phyloP scores from a whole-genome alignment of 2,888 invertebrate genomes.

The Azorinus chamasolen region DNA sequence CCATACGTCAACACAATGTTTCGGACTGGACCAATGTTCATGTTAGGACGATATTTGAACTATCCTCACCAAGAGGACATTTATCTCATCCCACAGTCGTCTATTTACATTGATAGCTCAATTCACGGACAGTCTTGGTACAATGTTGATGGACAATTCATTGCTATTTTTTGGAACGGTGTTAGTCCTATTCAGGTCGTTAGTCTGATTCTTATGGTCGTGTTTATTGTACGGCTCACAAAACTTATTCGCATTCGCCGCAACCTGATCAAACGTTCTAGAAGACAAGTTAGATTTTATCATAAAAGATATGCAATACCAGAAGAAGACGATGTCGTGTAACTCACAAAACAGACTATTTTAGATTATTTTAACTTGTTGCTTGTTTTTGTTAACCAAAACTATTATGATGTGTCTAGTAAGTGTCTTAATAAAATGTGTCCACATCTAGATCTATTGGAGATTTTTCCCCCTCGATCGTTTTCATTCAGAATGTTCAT shows the following conservation, averaged over 20 bases:
- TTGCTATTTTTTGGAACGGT: slow-evolving; percentile 29
- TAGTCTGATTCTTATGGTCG: slow-evolving; percentile 17
- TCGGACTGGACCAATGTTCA: slow-evolving; percentile 52
- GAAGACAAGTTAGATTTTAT: slow-evolving; percentile 12
- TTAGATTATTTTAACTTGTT: no score
- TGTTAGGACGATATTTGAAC: slow-evolving; percentile 48
- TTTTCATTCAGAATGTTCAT: no score
- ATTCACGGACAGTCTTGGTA: slow-evolving; percentile 31
- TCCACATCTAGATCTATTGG: no score
- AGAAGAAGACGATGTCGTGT: no score
- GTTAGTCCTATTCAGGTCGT: slow-evolving; percentile 23
- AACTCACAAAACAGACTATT: no score
- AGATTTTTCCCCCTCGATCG: no score
- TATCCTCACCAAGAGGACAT: slow-evolving; percentile 49
- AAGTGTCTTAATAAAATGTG: no score
- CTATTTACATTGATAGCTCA: slow-evolving; percentile 34
- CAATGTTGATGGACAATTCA: slow-evolving; percentile 38
- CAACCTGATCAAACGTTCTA: slow-evolving; percentile 12
- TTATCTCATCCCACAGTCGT: slow-evolving; percentile 38
- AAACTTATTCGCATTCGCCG: slow-evolving; percentile 20
- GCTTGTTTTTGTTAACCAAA: no score
- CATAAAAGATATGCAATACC: no score
- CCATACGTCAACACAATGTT: slow-evolving; percentile 53
- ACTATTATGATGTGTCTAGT: no score
- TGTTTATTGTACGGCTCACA: slow-evolving; percentile 10